Percentiles rank a stretch among this genome's conserved stretches.
Evolutionary conservation across 2,888 invertebrate species (phyloP).

Genomic region (Rhagonycha lutea): DNA sequence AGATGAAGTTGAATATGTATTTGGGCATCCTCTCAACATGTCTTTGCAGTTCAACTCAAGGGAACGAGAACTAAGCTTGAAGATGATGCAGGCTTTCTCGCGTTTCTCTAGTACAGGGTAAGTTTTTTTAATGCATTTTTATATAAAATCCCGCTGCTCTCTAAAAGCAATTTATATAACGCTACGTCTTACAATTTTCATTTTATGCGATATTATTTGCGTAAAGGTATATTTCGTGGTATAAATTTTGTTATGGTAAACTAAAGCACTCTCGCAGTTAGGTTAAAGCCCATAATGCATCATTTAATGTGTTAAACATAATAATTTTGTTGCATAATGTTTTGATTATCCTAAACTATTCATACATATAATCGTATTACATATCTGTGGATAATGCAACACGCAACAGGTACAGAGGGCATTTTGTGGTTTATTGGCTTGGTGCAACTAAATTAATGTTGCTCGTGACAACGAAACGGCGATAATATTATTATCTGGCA

Average conservation of each 20-base stretch:
- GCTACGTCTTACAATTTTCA: neutral
- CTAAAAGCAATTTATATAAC: neutral
- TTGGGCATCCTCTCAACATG: conserved; percentile 92
- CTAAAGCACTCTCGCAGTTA: neutral
- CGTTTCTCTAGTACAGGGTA: conserved; percentile 94
- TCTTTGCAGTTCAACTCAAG: conserved; percentile 83
- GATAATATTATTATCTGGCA: conserved; percentile 19
- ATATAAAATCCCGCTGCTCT: neutral
- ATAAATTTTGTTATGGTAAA: neutral
- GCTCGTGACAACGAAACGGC: conserved; percentile 11
- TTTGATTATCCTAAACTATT: conserved; percentile 5
- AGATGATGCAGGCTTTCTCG: conserved; percentile 92
- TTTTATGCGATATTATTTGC: neutral
- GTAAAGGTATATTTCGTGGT: neutral
- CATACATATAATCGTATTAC: conserved; percentile 4
- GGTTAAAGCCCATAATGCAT: neutral
- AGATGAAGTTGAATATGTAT: conserved; percentile 97
- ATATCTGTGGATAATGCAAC: conserved; percentile 14
- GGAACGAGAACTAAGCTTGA: conserved; percentile 84
- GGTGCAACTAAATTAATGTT: conserved; percentile 17
- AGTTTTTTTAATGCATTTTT: conserved; percentile 48
- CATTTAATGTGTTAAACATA: neutral
- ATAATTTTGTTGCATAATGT: neutral
- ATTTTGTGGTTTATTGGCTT: conserved; percentile 26
- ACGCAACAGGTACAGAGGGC: conserved; percentile 35